Conservation (phyloP, 2,888 invertebrate species). For the Philereme transversata region DNA sequence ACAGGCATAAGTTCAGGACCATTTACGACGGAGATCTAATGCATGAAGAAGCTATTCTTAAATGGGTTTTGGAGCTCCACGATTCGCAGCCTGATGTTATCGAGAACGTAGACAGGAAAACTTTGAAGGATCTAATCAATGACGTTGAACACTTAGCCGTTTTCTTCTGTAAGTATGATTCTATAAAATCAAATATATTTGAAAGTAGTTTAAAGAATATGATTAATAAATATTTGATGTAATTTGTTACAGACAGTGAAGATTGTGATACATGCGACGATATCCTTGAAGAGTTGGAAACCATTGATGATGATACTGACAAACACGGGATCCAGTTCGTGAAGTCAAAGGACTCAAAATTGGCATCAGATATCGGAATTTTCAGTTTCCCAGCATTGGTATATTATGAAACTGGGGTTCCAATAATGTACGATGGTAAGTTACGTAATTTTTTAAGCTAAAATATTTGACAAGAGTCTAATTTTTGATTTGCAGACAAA, state of each 20-base stretch:
- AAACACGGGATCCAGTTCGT: slow-evolving; percentile 97
- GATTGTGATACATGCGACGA: slow-evolving; percentile 93
- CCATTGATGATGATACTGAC: slow-evolving; percentile 96
- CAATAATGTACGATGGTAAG: slow-evolving; percentile 98
- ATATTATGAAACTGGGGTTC: slow-evolving; percentile 96
- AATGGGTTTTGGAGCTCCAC: slow-evolving; percentile 94
- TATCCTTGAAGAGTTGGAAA: slow-evolving; percentile 94
- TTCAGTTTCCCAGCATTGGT: slow-evolving; percentile 96
- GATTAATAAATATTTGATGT: not conserved
- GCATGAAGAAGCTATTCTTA: slow-evolving; percentile 95
- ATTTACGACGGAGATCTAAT: slow-evolving; percentile 95
- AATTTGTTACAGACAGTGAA: slow-evolving; percentile 87
- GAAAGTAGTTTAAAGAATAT: too few species aligned
- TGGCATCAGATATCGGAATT: slow-evolving; percentile 95
- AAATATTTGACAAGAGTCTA: slow-evolving; percentile 9
- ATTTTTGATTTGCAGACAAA: slow-evolving; percentile 5
- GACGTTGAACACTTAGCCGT: slow-evolving; percentile 96
- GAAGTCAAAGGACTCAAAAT: slow-evolving; percentile 94
- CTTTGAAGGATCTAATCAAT: slow-evolving; percentile 93
- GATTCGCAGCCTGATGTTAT: slow-evolving; percentile 94
- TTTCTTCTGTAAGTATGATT: slow-evolving; percentile 90
- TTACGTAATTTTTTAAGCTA: slow-evolving; percentile 32
- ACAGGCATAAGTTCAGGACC: slow-evolving; percentile 93
- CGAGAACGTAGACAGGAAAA: slow-evolving; percentile 95
- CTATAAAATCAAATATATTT: not conserved